phyloP scores from a whole-genome alignment of 2,113 vertebrate species.

The Trinectes maculatus region DNA sequence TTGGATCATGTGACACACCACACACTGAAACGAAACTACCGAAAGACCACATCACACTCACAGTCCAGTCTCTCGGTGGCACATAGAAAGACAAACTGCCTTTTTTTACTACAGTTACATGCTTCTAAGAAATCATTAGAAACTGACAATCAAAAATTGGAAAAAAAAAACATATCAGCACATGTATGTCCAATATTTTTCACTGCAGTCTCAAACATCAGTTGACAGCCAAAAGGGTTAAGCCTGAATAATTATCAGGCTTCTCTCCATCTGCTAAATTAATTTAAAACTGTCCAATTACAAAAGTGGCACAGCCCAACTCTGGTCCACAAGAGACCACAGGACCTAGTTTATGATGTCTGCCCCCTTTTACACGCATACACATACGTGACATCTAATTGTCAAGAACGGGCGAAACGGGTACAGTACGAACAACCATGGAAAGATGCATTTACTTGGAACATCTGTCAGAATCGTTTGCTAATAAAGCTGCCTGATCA shows the following conservation, averaged over 20 bases:
- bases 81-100: no score
- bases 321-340: conserved; percentile 37
- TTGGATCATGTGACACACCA: no score
- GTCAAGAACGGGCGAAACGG: neutral
- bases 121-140: no score
- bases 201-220: conserved; percentile 11
- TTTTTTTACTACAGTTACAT: no score
- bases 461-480: conserved; percentile 16
- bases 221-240: conserved; percentile 24
- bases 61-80: no score
- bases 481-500: conserved; percentile 7
- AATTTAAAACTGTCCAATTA: conserved; percentile 52
- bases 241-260: conserved; percentile 47
- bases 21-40: no score
- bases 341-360: conserved; percentile 49
- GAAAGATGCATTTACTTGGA: neutral
- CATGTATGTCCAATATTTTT: neutral
- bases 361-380: conserved; percentile 44
- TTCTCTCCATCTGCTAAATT: conserved; percentile 41
- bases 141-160: no score
- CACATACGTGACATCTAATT: neutral
- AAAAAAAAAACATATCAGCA: no score
- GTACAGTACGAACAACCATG: neutral
- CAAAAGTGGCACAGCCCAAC: conserved; percentile 55
- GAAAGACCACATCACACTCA: no score